These are phyloP conservation scores for Pterocles burchelli DNA, from an alignment of 2,113 vertebrate genomes.

Conservation along the genomic window DNA sequence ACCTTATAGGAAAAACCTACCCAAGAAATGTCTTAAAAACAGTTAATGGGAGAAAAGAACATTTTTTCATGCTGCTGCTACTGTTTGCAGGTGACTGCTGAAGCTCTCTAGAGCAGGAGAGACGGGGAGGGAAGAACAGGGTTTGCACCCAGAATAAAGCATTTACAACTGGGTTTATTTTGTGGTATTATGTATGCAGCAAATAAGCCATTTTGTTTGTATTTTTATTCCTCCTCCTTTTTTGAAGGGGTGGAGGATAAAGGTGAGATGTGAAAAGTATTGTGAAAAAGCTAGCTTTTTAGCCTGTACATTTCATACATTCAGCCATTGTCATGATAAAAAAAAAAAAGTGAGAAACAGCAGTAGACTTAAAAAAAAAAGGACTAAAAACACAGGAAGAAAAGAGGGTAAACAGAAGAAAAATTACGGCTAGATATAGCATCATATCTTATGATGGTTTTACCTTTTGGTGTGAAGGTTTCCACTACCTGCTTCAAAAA, in stretches of 20 bases:
- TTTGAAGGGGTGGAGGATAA: neutral
- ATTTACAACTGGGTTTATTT: neutral
- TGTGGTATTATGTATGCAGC: neutral
- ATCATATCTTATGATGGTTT: neutral
- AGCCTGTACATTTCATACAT: neutral
- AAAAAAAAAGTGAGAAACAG: neutral
- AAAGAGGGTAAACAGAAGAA: neutral
- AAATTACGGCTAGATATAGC: neutral
- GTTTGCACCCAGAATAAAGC: neutral
- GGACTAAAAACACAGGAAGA: neutral
- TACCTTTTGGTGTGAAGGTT: conserved; percentile 7
- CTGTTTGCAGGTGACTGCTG: neutral
- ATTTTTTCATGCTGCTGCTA: neutral
- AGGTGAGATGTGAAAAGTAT: neutral
- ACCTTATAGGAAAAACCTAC: neutral
- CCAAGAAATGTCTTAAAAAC: neutral
- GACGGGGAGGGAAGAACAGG: neutral
- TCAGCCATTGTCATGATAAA: neutral
- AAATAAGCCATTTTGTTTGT: neutral
- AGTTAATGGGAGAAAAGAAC: neutral
- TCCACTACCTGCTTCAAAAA: conserved; percentile 4
- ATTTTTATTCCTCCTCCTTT: neutral
- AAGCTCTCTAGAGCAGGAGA: neutral
- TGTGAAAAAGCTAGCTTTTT: neutral
- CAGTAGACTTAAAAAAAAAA: neutral